A percentile compares a stretch with the other conserved stretches of the same genome.
phyloP scores from a whole-genome alignment of 2,888 invertebrate species.

The Melanotus villosus region DNA sequence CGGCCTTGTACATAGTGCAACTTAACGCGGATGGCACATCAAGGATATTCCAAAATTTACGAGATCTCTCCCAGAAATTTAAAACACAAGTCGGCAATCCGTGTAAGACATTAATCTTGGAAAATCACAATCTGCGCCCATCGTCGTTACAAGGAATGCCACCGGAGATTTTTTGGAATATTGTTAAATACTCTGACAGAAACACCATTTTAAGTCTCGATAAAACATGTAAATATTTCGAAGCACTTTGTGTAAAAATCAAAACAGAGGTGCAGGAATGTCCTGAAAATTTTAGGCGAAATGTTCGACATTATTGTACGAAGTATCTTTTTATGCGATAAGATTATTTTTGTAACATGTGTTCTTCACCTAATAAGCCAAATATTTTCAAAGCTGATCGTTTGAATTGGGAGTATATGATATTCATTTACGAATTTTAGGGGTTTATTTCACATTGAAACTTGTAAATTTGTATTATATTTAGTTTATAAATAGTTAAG shows the following conservation, averaged over 20 bases:
- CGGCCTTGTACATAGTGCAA: conserved; percentile 57
- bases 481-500: no score
- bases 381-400: no score
- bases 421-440: no score
- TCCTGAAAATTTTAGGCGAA: no score
- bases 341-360: no score
- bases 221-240: background rate
- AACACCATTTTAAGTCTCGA: background rate
- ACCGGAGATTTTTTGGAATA: conserved; percentile 58
- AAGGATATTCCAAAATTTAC: conserved; percentile 60
- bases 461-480: no score
- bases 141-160: conserved; percentile 66
- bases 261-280: no score
- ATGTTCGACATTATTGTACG: no score
- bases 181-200: conserved; percentile 18
- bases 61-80: conserved; percentile 59
- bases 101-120: conserved; percentile 57
- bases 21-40: background rate
- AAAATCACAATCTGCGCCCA: conserved; percentile 42
- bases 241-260: background rate
- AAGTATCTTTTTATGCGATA: no score
- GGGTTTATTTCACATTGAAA: no score
- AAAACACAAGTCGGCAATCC: conserved; percentile 62
- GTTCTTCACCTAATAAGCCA: no score
- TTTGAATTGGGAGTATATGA: no score